Evolutionary conservation across 2,797 vertebrate genomes (phyloP).

Genomic region (Smutsia gigantea): DNA sequence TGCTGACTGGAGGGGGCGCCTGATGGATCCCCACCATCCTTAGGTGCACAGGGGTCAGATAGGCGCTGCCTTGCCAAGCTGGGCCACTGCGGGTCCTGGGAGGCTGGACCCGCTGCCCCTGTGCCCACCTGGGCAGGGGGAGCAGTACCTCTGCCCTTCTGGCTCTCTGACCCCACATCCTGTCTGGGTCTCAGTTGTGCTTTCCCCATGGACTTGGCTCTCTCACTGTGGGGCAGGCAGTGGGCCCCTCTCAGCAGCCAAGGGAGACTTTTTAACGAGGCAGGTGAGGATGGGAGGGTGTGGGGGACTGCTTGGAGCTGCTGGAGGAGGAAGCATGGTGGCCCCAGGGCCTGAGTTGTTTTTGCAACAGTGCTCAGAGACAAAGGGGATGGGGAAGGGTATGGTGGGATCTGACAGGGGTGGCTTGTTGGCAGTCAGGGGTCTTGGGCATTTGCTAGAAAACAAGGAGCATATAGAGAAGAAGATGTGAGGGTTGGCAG

Average conservation of each 20-base stretch:
- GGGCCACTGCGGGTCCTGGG: background rate
- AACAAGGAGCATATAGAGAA: background rate
- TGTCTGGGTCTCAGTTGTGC: background rate
- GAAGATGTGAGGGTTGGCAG: background rate
- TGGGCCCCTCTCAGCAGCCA: background rate
- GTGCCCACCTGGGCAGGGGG: background rate
- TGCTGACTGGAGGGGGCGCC: background rate
- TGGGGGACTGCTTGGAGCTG: background rate
- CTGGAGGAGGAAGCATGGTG: too few relatives aligned
- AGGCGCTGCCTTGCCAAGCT: background rate
- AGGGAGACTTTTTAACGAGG: background rate
- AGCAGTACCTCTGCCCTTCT: rapidly evolving
- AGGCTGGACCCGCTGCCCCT: rapidly evolving
- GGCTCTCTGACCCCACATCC: background rate
- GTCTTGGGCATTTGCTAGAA: background rate
- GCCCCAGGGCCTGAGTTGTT: background rate
- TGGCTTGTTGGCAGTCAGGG: background rate
- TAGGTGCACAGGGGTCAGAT: background rate
- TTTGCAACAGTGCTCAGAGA: background rate
- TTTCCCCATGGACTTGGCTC: background rate
- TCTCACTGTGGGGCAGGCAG: background rate
- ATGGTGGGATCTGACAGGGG: rapidly evolving
- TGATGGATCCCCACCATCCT: background rate
- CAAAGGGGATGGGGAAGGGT: background rate
- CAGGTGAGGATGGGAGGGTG: background rate